These are phyloP conservation scores for Archaeoteleia sp. DNA, from an alignment of 2,888 invertebrate genomes.

Conservation along the genomic window DNA sequence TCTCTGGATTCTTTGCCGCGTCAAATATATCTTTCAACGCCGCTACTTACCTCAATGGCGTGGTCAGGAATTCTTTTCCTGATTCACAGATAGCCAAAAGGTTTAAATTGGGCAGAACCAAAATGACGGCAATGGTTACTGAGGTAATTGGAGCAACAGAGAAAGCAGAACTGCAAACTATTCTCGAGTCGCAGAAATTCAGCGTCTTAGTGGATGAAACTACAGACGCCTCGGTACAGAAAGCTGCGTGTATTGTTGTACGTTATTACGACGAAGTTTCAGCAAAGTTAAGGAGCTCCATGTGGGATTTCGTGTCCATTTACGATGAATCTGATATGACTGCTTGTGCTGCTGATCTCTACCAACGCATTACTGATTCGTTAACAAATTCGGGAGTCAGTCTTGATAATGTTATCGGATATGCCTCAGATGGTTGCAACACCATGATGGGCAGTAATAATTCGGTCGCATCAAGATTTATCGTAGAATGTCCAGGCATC, in stretches of 20 bases:
- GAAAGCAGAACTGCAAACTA: too few species aligned
- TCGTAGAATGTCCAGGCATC: conserved; percentile 50
- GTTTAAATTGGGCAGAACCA: too few species aligned
- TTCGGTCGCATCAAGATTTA: conserved; percentile 7
- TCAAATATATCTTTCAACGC: too few species aligned
- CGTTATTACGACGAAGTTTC: conserved; percentile 3
- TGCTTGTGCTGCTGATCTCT: not conserved
- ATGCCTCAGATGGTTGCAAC: conserved; percentile 5
- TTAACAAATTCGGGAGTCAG: too few species aligned
- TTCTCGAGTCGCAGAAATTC: not conserved
- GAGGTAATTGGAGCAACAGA: too few species aligned
- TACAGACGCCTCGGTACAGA: conserved; percentile 5
- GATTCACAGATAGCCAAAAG: too few species aligned
- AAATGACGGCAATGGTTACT: too few species aligned
- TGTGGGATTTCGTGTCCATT: not conserved
- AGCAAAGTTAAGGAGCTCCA: not conserved
- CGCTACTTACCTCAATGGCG: too few species aligned
- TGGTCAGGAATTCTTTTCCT: too few species aligned
- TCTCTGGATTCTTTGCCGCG: too few species aligned
- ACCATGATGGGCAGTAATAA: conserved; percentile 14
- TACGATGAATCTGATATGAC: not conserved
- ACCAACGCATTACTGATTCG: not conserved
- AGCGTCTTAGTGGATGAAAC: conserved; percentile 9
- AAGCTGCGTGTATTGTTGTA: conserved; percentile 10
- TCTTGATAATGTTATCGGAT: not conserved